These are phyloP conservation scores for Butorides virescens DNA, from an alignment of 2,113 vertebrate species.

Conservation along the genomic window DNA sequence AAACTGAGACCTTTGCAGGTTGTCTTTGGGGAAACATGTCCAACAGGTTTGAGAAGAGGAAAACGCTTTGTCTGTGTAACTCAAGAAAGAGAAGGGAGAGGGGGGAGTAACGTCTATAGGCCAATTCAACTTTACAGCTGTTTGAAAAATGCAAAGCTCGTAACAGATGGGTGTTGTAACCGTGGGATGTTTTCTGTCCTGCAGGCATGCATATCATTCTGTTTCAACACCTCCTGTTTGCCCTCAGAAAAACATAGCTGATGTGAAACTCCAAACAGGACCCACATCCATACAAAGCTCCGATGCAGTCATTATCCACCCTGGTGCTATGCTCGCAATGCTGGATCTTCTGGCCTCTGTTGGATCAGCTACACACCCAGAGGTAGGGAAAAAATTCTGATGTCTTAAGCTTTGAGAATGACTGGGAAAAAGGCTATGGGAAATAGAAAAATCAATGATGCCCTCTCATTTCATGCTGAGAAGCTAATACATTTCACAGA, in stretches of 20 bases:
- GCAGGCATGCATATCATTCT: slow-evolving; percentile 89
- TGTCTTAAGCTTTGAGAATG: not conserved
- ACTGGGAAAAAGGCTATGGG: not conserved
- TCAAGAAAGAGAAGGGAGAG: not conserved
- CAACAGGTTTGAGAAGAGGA: not conserved
- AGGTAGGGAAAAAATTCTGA: slow-evolving; percentile 74
- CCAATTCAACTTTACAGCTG: not conserved
- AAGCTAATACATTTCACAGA: not conserved
- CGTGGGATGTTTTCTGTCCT: slow-evolving; percentile 6
- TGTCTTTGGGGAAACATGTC: not conserved
- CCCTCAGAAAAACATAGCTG: slow-evolving; percentile 81
- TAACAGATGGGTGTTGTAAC: not conserved
- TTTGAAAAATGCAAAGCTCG: not conserved
- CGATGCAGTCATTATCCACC: slow-evolving; percentile 92
- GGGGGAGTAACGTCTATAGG: rapidly evolving
- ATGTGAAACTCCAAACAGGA: slow-evolving; percentile 84
- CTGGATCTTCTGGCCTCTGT: slow-evolving; percentile 94
- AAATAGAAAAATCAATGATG: not conserved
- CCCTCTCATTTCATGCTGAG: not conserved
- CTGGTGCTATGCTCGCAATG: slow-evolving; percentile 92
- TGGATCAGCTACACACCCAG: slow-evolving; percentile 88
- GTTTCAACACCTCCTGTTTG: slow-evolving; percentile 82
- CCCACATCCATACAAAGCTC: slow-evolving; percentile 73
- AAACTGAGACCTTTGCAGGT: not conserved
- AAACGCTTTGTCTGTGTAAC: not conserved